A percentile compares a stretch with the other conserved stretches of the same genome.
Evolutionary conservation across 2,113 vertebrate species (phyloP).

Genomic region (Noturus placidus): DNA sequence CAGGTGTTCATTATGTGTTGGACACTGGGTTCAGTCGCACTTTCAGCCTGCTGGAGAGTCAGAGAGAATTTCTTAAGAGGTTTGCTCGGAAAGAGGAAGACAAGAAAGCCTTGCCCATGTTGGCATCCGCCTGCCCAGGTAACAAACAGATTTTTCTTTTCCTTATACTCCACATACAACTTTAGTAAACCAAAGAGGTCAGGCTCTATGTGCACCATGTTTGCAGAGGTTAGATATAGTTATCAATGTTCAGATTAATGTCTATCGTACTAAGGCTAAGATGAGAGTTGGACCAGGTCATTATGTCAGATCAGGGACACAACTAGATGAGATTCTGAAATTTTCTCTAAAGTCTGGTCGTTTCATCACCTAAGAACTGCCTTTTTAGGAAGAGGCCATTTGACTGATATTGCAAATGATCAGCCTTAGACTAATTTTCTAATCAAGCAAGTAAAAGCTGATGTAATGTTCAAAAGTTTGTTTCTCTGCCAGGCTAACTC

Average conservation of each 20-base stretch:
- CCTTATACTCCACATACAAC: neutral
- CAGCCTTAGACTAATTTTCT: neutral
- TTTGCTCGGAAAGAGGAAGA: conserved; percentile 75
- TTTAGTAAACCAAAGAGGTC: neutral
- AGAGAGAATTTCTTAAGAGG: conserved; percentile 86
- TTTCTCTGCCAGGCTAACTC: too few species aligned
- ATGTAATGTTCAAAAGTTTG: neutral
- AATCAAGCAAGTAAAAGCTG: neutral
- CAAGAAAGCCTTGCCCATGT: conserved; percentile 79
- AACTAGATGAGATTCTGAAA: neutral
- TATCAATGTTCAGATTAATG: neutral
- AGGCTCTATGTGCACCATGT: neutral
- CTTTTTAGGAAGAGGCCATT: neutral
- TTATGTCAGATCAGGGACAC: neutral
- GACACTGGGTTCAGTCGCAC: conserved; percentile 89
- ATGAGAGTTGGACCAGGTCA: neutral
- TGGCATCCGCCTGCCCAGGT: conserved; percentile 95
- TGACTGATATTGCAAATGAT: neutral
- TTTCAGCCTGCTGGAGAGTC: conserved; percentile 92
- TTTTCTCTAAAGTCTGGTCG: neutral
- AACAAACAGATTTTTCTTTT: neutral
- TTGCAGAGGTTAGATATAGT: neutral
- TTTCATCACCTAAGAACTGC: neutral
- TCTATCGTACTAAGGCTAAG: neutral
- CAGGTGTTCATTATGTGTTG: conserved; percentile 90